These are phyloP conservation scores for Penaeus indicus DNA, from an alignment of 1,140 invertebrate species.

Conservation along the genomic window DNA sequence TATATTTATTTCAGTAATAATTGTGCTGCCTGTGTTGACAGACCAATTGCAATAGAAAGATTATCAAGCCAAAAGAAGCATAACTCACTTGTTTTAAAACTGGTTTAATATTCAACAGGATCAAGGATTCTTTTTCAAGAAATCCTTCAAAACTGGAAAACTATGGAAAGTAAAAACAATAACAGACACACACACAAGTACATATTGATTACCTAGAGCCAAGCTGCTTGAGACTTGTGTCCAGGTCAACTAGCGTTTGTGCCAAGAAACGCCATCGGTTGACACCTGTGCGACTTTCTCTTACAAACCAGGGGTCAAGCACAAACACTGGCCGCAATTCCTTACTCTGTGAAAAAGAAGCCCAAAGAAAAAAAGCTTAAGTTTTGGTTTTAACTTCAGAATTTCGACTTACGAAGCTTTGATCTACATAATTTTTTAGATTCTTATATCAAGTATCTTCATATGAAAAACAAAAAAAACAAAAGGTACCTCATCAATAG, in stretches of 20 bases:
- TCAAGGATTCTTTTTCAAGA: not conserved
- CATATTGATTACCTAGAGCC: slow-evolving; percentile 71
- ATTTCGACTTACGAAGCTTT: not conserved
- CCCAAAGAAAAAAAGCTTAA: not conserved
- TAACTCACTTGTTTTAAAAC: not conserved
- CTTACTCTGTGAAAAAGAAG: not conserved
- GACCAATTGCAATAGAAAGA: no score
- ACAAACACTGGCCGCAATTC: slow-evolving; percentile 78
- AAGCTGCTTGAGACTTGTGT: slow-evolving; percentile 74
- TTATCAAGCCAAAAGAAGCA: no score
- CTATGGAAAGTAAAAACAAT: no score
- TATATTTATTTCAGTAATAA: no score
- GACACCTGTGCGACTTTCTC: slow-evolving; percentile 76
- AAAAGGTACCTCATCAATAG: slow-evolving; percentile 71
- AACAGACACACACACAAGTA: not conserved
- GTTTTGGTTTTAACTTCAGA: not conserved
- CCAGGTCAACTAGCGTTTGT: slow-evolving; percentile 78
- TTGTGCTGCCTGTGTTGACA: no score
- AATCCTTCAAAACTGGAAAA: no score
- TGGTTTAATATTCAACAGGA: not conserved
- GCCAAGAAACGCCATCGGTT: slow-evolving; percentile 81
- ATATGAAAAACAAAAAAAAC: slow-evolving; percentile 57
- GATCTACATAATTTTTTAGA: no score
- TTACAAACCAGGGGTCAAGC: slow-evolving; percentile 78
- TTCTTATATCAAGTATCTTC: no score